Conservation (phyloP, 2,888 invertebrate species). For the Ormyrus nitidulus region DNA sequence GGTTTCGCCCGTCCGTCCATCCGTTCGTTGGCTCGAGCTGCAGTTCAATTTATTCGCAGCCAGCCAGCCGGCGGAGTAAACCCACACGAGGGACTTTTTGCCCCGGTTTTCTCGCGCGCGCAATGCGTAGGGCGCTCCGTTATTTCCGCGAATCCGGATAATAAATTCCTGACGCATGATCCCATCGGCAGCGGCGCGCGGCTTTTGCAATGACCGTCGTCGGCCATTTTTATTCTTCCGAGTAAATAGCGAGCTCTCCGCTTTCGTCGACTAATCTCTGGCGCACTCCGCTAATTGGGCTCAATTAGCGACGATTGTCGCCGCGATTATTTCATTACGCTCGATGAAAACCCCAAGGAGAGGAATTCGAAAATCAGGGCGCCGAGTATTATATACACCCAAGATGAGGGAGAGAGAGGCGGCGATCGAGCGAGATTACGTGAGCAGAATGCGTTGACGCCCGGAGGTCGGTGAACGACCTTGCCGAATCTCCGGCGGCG, state of each 20-base stretch:
- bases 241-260: background rate
- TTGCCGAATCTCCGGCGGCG: constrained; percentile 16
- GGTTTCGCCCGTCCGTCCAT: background rate
- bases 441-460: constrained; percentile 20
- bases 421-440: constrained; percentile 8
- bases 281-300: constrained; percentile 18
- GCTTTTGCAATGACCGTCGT: no score
- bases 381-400: no score
- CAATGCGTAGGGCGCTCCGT: constrained; percentile 1
- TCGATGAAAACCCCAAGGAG: no score
- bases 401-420: background rate
- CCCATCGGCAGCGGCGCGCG: background rate
- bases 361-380: no score
- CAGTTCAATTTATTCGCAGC: constrained; percentile 22
- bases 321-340: constrained; percentile 27
- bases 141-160: constrained; percentile 51
- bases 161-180: constrained; percentile 46
- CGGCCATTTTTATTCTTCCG: constrained; percentile 6
- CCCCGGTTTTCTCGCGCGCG: background rate
- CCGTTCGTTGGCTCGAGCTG: background rate
- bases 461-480: constrained; percentile 40
- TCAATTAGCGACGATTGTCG: constrained; percentile 33
- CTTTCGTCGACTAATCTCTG: background rate
- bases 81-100: constrained; percentile 11
- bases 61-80: background rate